Percentiles rank a stretch among this genome's conserved stretches.
phyloP scores from a whole-genome alignment of 2,888 invertebrate species.

The Drosophila niveifrons region DNA sequence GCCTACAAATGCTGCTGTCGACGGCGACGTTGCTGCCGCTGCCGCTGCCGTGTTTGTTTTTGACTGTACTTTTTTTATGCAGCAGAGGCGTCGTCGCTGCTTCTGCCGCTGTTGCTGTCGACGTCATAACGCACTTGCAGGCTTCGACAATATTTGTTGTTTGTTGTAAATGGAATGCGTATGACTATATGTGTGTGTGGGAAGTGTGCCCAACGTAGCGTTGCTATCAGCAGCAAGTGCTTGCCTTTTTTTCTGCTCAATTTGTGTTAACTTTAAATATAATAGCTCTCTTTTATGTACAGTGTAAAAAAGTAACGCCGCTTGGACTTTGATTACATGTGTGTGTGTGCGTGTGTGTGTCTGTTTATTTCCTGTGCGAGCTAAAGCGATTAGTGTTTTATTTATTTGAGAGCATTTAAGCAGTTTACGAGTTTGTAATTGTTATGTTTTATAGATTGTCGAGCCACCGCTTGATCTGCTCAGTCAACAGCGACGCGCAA shows the following conservation, averaged over 20 bases:
- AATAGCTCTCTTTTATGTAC: constrained; percentile 40
- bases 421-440: constrained; percentile 8
- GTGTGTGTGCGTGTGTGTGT: constrained; percentile 7
- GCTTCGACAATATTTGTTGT: constrained; percentile 23
- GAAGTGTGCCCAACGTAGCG: constrained; percentile 15
- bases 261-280: constrained; percentile 27
- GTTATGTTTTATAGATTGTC: constrained; percentile 88
- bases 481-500: constrained; percentile 90
- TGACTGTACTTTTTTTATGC: constrained; percentile 77
- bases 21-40: constrained; percentile 54
- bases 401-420: background rate
- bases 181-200: constrained; percentile 8
- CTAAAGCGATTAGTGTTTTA: background rate
- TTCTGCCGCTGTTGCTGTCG: constrained; percentile 37
- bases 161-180: constrained; percentile 39
- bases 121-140: constrained; percentile 76
- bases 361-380: constrained; percentile 4
- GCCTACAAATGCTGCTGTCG: constrained; percentile 35
- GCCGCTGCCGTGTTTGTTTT: constrained; percentile 76
- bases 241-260: constrained; percentile 11
- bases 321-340: constrained; percentile 36
- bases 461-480: constrained; percentile 92
- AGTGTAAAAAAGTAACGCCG: constrained; percentile 8
- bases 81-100: constrained; percentile 46
- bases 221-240: constrained; percentile 38